Conservation (phyloP, 2,113 vertebrate species). For the Morone saxatilis region DNA sequence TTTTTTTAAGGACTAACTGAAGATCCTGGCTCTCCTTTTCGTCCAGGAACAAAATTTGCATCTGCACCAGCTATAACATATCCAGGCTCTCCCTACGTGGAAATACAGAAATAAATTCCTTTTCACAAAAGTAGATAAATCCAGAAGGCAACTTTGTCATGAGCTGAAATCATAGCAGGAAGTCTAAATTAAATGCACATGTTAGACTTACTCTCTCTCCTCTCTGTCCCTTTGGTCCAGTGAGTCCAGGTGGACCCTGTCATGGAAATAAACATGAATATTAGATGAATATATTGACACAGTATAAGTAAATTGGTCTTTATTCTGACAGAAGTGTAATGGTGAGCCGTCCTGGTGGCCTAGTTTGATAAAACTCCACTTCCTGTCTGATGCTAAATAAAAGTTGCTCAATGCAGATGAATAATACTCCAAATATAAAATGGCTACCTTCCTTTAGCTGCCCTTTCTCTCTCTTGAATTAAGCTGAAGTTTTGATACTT, state of each 20-base stretch:
- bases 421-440: not conserved
- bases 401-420: not conserved
- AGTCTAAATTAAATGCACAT: not conserved
- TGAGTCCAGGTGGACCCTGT: constrained; percentile 86
- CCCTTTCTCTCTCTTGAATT: no score
- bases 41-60: constrained; percentile 83
- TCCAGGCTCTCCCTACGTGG: constrained; percentile 89
- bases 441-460: no score
- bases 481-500: not conserved
- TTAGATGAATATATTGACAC: not conserved
- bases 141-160: not conserved
- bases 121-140: not conserved
- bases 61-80: constrained; percentile 88
- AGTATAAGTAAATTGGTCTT: not conserved
- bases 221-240: constrained; percentile 89
- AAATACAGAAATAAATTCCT: not conserved
- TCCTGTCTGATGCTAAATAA: not conserved
- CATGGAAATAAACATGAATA: constrained; percentile 9
- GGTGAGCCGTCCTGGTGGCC: not conserved
- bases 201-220: constrained; percentile 89
- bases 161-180: not conserved
- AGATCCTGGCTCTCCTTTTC: constrained; percentile 88
- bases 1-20: constrained; percentile 80
- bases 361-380: not conserved
- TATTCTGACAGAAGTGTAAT: not conserved